Conservation (phyloP, 1,140 invertebrate genomes). For the Steinernema feltiae region DNA sequence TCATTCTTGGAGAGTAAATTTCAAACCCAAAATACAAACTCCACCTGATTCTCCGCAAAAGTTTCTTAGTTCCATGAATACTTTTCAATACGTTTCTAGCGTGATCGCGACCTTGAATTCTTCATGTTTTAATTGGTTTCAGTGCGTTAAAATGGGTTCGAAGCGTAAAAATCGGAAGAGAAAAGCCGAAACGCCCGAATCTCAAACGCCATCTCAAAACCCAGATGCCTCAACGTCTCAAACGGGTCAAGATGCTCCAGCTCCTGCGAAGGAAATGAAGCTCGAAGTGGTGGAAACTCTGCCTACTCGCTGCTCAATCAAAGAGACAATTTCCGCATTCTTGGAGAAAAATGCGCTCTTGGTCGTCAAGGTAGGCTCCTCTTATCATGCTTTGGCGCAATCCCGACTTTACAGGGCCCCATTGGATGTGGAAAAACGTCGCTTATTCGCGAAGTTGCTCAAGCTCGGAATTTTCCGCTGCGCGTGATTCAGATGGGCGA, state of each 20-base stretch:
- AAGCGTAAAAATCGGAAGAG: neutral
- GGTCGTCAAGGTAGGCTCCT: neutral
- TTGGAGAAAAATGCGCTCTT: neutral
- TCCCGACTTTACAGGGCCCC: slow-evolving; percentile 64
- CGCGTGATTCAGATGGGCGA: slow-evolving; percentile 84
- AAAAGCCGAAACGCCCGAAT: neutral
- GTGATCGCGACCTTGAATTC: neutral
- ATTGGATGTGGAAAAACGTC: slow-evolving; percentile 91
- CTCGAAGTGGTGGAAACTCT: neutral
- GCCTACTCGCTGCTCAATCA: neutral
- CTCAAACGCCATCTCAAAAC: neutral
- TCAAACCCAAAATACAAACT: neutral
- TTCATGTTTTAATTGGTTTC: neutral
- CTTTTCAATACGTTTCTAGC: neutral
- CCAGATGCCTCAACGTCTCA: neutral
- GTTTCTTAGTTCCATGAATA: too few relatives aligned
- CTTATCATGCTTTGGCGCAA: neutral
- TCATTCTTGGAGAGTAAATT: neutral
- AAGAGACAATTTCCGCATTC: neutral
- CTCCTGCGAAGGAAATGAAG: slow-evolving; percentile 1
- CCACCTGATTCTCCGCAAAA: too few relatives aligned
- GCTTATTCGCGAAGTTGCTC: slow-evolving; percentile 80
- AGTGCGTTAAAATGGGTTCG: neutral
- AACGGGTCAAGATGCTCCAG: neutral
- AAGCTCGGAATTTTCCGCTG: slow-evolving; percentile 63